A percentile compares a stretch with the other conserved stretches of the same genome.
Evolutionary conservation across 1,140 invertebrate species (phyloP).

Genomic region (Schlechtendalia chinensis): DNA sequence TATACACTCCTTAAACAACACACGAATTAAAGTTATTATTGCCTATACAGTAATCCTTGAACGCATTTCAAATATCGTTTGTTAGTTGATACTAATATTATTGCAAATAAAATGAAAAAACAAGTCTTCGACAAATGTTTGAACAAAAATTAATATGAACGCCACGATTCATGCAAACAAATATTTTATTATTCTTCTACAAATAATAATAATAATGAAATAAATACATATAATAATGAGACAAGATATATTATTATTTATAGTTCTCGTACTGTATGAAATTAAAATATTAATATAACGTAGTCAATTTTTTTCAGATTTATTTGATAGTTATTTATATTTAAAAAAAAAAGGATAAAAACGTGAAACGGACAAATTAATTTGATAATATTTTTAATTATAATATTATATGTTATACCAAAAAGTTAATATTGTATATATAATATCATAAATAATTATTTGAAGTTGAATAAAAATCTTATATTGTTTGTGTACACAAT

Average conservation of each 20-base stretch:
- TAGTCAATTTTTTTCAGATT: not conserved
- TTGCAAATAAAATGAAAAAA: too few species aligned
- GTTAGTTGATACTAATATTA: too few species aligned
- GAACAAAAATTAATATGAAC: not conserved
- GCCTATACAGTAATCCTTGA: too few species aligned
- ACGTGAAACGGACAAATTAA: not conserved
- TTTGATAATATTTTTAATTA: too few species aligned
- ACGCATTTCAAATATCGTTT: too few species aligned
- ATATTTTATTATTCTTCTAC: slow-evolving; percentile 12
- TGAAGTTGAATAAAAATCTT: too few species aligned
- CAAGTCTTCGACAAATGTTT: not conserved
- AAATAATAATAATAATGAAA: not conserved
- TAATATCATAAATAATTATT: too few species aligned
- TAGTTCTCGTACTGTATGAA: not conserved
- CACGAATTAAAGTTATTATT: too few species aligned
- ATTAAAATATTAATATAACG: not conserved
- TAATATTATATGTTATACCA: too few species aligned
- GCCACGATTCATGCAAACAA: not conserved
- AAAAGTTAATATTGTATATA: too few species aligned
- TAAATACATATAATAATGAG: slow-evolving; percentile 12
- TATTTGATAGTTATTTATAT: not conserved
- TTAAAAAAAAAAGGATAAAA: not conserved
- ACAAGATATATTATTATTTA: not conserved
- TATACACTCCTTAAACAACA: too few species aligned
- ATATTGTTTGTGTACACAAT: not conserved